A percentile compares a stretch with the other conserved stretches of the same genome.
phyloP scores from a whole-genome alignment of 2,888 invertebrate species.

The Eueremaeus valkanovi region DNA sequence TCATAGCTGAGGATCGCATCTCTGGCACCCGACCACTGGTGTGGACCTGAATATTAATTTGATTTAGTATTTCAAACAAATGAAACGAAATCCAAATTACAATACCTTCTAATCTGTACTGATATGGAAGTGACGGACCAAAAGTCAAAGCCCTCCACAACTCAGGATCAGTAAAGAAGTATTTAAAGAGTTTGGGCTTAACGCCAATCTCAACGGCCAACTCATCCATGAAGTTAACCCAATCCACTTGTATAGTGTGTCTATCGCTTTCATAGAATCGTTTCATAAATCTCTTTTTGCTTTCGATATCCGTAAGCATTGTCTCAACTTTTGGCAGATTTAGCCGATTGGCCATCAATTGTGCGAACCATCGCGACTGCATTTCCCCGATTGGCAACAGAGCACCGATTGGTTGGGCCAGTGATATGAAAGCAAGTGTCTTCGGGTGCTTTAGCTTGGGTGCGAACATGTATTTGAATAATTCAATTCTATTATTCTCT shows the following conservation, averaged over 20 bases:
- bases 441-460: slow-evolving; percentile 50
- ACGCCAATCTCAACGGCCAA: slow-evolving; percentile 54
- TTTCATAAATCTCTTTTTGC: slow-evolving; percentile 49
- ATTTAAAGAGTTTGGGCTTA: slow-evolving; percentile 52
- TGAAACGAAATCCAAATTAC: too few relatives aligned
- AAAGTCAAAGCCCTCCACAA: slow-evolving; percentile 49
- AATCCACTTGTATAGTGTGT: slow-evolving; percentile 46
- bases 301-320: slow-evolving; percentile 52
- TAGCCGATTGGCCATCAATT: slow-evolving; percentile 50
- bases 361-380: slow-evolving; percentile 54
- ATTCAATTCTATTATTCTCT: slow-evolving; percentile 49
- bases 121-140: slow-evolving; percentile 52
- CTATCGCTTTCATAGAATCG: slow-evolving; percentile 45
- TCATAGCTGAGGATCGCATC: too few relatives aligned
- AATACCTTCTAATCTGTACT: slow-evolving; percentile 51
- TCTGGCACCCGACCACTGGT: too few relatives aligned
- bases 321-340: slow-evolving; percentile 50
- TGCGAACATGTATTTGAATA: slow-evolving; percentile 54
- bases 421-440: slow-evolving; percentile 55
- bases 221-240: slow-evolving; percentile 54
- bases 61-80: too few relatives aligned
- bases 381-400: slow-evolving; percentile 56
- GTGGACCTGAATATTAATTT: too few relatives aligned
- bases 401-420: slow-evolving; percentile 55
- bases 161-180: slow-evolving; percentile 49